A percentile compares a stretch with the other conserved stretches of the same genome.
These are phyloP conservation scores for Anthopleura xanthogrammica DNA, from an alignment of 92 coral and sea anemone genomes.

Conservation along the genomic window DNA sequence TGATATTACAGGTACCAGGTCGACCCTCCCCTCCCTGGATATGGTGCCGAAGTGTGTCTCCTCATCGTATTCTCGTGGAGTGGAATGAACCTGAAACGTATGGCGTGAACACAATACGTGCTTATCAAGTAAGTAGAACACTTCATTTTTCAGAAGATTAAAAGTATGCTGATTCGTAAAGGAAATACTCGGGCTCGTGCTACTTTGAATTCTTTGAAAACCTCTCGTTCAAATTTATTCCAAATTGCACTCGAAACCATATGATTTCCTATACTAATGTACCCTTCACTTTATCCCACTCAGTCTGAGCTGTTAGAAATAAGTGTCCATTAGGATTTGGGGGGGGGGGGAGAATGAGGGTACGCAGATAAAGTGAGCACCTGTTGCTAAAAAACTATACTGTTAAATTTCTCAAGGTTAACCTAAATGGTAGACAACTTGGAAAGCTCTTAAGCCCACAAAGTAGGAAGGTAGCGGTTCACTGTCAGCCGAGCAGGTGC, in stretches of 20 bases:
- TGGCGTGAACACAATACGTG: conserved; percentile 55
- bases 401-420: conserved; percentile 31
- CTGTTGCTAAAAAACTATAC: not conserved
- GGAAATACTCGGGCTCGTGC: too few relatives aligned
- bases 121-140: conserved; percentile 55
- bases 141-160: too few relatives aligned
- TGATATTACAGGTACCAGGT: conserved; percentile 66
- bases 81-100: conserved; percentile 81
- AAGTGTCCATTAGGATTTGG: too few relatives aligned
- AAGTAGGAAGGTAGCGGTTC: conserved; percentile 53
- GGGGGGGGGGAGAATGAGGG: too few relatives aligned
- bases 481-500: conserved; percentile 70
- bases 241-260: too few relatives aligned
- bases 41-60: conserved; percentile 69
- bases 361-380: not conserved
- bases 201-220: too few relatives aligned
- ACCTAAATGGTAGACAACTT: conserved; percentile 61
- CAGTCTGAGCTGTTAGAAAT: too few relatives aligned
- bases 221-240: too few relatives aligned
- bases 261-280: too few relatives aligned
- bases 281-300: too few relatives aligned
- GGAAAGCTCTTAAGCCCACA: conserved; percentile 45
- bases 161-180: too few relatives aligned
- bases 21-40: conserved; percentile 78
- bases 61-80: conserved; percentile 65